phyloP scores from a whole-genome alignment of 2,113 vertebrate species.

The Cyanistes caeruleus region DNA sequence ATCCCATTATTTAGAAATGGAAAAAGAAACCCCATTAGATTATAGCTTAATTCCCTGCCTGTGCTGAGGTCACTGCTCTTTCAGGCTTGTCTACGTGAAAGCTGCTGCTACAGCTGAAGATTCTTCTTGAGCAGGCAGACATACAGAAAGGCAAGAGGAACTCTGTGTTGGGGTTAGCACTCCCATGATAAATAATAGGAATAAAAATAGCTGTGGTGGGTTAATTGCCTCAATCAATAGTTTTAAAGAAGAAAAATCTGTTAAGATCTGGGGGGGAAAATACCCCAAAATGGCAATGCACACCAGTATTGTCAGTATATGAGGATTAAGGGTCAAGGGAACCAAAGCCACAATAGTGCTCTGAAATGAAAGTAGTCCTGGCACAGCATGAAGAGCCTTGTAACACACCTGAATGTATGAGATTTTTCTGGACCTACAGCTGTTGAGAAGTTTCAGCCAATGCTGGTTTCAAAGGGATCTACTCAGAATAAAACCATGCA shows the following conservation, averaged over 20 bases:
- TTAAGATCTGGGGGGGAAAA: not conserved
- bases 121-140: not conserved
- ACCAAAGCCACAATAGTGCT: not conserved
- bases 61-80: constrained; percentile 50
- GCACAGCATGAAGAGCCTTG: not conserved
- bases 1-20: constrained; percentile 65
- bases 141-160: not conserved
- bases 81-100: not conserved
- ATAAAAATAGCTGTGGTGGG: not conserved
- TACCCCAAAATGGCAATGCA: not conserved
- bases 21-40: constrained; percentile 54
- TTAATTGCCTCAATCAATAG: not conserved
- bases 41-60: constrained; percentile 46
- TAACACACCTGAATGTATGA: not conserved
- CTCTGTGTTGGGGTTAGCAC: not conserved
- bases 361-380: not conserved
- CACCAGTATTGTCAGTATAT: not conserved
- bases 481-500: not conserved
- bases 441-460: not conserved
- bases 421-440: not conserved
- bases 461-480: not conserved
- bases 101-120: not conserved
- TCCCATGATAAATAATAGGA: not conserved
- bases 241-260: not conserved
- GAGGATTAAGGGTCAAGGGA: not conserved